Evolutionary conservation across 2,113 vertebrate species (phyloP).

Genomic region (Larimichthys crocea): DNA sequence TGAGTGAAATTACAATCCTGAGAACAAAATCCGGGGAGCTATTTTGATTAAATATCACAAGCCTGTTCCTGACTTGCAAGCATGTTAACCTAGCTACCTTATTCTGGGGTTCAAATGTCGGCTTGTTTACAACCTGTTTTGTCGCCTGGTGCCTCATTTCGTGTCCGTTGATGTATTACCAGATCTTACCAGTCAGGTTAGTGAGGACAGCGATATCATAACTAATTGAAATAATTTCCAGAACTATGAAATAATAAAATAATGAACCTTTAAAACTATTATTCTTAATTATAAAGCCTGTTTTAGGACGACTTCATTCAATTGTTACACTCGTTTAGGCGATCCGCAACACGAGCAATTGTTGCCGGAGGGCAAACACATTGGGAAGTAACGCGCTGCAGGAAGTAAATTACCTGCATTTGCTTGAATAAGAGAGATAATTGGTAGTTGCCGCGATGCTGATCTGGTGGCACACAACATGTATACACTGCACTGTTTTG

Average conservation of each 20-base stretch:
- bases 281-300: not conserved
- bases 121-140: not conserved
- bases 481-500: slow-evolving; percentile 37
- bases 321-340: slow-evolving; percentile 26
- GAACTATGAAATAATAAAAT: not conserved
- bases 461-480: slow-evolving; percentile 49
- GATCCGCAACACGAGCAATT: slow-evolving; percentile 29
- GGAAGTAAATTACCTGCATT: slow-evolving; percentile 77
- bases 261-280: not conserved
- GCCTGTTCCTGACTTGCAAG: not conserved
- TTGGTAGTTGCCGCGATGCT: slow-evolving; percentile 65
- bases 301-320: slow-evolving; percentile 9
- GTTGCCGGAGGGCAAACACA: slow-evolving; percentile 62
- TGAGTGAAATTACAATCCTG: not conserved
- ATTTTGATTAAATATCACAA: not conserved
- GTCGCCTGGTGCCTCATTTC: not conserved
- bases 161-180: not conserved
- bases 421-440: slow-evolving; percentile 68
- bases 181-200: not conserved
- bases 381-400: slow-evolving; percentile 64
- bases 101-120: not conserved
- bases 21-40: not conserved
- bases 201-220: too few species aligned
- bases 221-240: not conserved
- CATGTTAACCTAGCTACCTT: not conserved